These are phyloP conservation scores for Chrysemys picta DNA, from an alignment of 2,113 vertebrate species.

Conservation along the genomic window DNA sequence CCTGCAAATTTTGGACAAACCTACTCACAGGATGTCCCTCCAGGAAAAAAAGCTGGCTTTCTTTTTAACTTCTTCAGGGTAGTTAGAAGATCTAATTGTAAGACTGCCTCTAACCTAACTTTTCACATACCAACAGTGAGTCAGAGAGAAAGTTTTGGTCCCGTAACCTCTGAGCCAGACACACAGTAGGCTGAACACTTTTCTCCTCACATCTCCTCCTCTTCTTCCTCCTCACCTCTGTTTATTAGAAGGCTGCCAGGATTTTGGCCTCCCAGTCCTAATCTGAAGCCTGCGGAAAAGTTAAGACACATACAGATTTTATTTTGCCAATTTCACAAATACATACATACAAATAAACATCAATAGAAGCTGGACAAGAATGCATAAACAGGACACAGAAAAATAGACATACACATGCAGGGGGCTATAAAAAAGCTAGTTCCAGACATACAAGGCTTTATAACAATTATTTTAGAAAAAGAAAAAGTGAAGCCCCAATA, in stretches of 20 bases:
- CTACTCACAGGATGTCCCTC: neutral
- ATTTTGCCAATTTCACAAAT: neutral
- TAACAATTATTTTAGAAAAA: neutral
- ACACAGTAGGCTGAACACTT: neutral
- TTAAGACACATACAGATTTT: neutral
- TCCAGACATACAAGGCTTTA: neutral
- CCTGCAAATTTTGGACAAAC: neutral
- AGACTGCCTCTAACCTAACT: neutral
- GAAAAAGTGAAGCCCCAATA: neutral
- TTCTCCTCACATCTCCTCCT: neutral
- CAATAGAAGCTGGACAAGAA: neutral
- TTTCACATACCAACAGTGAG: neutral
- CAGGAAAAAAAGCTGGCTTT: neutral
- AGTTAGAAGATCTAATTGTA: neutral
- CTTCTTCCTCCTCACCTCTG: no score
- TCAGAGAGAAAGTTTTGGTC: neutral
- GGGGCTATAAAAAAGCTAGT: no score
- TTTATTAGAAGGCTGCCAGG: no score
- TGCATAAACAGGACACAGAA: neutral
- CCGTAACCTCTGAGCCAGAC: neutral
- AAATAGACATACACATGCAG: neutral
- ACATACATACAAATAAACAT: neutral
- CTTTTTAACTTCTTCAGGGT: neutral
- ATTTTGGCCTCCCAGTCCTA: neutral
- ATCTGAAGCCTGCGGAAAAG: neutral